phyloP scores from a whole-genome alignment of 2,113 vertebrate genomes.

The Galemys pyrenaicus region DNA sequence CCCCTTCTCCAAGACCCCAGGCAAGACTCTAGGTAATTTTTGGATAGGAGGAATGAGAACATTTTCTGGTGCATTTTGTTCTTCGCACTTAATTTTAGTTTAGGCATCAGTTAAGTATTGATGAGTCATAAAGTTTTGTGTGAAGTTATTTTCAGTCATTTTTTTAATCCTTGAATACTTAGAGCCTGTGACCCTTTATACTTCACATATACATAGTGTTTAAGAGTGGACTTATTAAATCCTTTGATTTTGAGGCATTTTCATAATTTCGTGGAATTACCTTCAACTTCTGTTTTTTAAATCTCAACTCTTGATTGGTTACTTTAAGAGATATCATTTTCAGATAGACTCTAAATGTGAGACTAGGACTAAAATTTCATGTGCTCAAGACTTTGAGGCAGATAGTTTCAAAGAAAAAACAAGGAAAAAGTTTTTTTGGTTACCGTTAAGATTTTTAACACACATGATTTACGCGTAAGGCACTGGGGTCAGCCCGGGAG shows the following conservation, averaged over 20 bases:
- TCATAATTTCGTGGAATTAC: constrained; percentile 9
- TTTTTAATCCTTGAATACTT: neutral
- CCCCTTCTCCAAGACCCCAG: rapidly evolving
- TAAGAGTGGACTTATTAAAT: neutral
- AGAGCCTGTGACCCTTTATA: neutral
- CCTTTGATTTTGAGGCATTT: neutral
- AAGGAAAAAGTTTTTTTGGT: neutral
- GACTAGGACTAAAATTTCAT: neutral
- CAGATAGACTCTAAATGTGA: neutral
- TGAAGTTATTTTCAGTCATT: constrained; percentile 32
- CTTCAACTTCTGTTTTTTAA: constrained; percentile 21
- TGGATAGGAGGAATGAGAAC: neutral
- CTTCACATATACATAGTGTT: neutral
- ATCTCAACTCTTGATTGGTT: neutral
- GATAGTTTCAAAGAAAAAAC: neutral
- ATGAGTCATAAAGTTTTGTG: constrained; percentile 63
- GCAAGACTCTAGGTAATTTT: neutral
- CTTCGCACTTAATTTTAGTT: constrained; percentile 42
- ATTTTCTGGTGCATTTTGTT: neutral
- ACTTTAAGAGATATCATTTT: constrained; percentile 12
- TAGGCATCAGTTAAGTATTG: constrained; percentile 9
- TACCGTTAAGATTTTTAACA: neutral
- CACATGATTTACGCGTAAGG: no score
- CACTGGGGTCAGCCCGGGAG: neutral
- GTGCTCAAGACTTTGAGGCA: neutral